Evolutionary conservation across 92 coral and sea anemone species (phyloP), one percentile per base, ranked within the genome.

Genomic region (Palythoa grandis): DNA sequence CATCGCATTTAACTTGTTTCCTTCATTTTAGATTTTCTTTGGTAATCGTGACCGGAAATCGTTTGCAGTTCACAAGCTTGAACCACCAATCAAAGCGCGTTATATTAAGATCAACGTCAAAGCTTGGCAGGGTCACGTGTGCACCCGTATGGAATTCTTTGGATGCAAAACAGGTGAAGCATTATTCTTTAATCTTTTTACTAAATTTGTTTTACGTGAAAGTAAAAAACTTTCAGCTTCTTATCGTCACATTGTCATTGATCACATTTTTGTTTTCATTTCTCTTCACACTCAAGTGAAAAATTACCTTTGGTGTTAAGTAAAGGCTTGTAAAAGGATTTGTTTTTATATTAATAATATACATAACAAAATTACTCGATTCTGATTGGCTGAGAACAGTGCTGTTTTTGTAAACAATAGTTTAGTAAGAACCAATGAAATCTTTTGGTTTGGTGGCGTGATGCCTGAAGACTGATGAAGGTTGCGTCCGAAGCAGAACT

Each of bases 131-230:
- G 58, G 61, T 16, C 63, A 80, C 58, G 85, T 80, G 23, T 80
- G 85, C 24, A 80, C 74, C 13, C 85, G 85, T 19, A 67, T 80
- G 61, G 85, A 80, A 73, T 80, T 80, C 74, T 80, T 80, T 35
- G 85, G 85, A 13, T 80, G 85, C 61, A 66, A 67, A 25, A 25
- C 52, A 80, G 85, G 85, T 66, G 24, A 66, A 53, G 19, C 10
- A 5, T 11, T 3, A 25, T 10, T 22, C 1, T 13, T 11, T n/a
- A n/a, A n/a, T 29, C 17, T 12, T 13, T 58, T 58, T 58, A 58
- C 65, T 15, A 14, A 5, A 5, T 11, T 15, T 0, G 4, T 4
- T 5, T 0, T n/a, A 2, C 7, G 20, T 58, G 17, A 14, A 15
- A 58, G 3, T 58, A 14, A 1, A 11, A 58, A 58, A 15, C 17